phyloP scores from a whole-genome alignment of 92 coral and sea anemone species.

The Heteractis magnifica region DNA sequence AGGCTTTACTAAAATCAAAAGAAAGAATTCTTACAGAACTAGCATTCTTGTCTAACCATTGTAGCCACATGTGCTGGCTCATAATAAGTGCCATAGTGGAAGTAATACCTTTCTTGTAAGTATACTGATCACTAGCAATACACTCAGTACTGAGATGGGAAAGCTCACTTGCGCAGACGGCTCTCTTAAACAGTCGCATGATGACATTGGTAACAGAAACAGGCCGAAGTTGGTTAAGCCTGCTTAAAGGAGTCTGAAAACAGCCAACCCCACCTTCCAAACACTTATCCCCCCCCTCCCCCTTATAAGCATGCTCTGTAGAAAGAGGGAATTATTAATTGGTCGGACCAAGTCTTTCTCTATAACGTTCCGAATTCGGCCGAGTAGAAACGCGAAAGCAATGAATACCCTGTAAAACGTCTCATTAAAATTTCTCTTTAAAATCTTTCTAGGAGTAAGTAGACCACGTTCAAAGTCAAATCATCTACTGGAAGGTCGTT shows the following conservation, averaged over 20 bases:
- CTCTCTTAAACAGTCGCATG: conserved; percentile 2
- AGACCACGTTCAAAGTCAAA: too few species aligned
- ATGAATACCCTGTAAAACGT: too few species aligned
- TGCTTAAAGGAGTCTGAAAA: neutral
- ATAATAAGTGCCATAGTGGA: conserved; percentile 28
- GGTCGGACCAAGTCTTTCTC: too few species aligned
- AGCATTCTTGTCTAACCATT: conserved; percentile 3
- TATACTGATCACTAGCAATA: conserved; percentile 26
- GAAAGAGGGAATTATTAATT: too few species aligned
- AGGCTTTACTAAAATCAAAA: neutral
- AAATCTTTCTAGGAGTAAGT: too few species aligned
- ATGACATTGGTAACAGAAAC: conserved; percentile 32
- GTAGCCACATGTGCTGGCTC: conserved; percentile 20
- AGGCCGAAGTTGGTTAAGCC: conserved; percentile 31
- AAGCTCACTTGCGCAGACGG: conserved; percentile 2
- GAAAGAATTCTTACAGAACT: neutral
- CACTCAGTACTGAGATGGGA: conserved; percentile 15
- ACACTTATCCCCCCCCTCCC: too few species aligned
- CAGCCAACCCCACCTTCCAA: too few species aligned
- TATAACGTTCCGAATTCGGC: too few species aligned
- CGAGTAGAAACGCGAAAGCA: too few species aligned
- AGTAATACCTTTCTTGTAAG: conserved; percentile 22
- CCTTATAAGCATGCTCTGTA: too few species aligned
- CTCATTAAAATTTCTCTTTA: too few species aligned
- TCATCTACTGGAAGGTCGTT: too few species aligned